phyloP scores from a whole-genome alignment of 64 coral and sea anemone genomes.

The Orbicella faveolata region DNA sequence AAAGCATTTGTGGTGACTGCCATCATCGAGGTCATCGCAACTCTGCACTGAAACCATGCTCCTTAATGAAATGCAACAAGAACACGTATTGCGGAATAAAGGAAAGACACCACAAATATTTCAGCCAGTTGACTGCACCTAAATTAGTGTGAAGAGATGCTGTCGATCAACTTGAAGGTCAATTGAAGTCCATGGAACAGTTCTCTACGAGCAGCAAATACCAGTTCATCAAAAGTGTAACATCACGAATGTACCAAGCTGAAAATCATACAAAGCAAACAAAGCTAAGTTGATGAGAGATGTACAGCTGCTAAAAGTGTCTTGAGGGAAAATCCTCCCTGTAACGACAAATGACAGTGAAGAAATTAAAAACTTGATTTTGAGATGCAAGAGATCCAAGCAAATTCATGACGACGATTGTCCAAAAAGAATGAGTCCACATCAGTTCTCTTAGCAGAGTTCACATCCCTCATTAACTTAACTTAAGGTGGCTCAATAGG shows the following conservation, averaged over 20 bases:
- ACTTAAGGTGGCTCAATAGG: no score
- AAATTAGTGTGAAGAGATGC: conserved; percentile 52
- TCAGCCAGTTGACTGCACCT: conserved; percentile 41
- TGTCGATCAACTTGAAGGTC: conserved; percentile 41
- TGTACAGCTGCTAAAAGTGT: not conserved
- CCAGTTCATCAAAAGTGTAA: conserved; percentile 46
- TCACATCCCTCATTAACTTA: no score
- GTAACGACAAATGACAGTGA: conserved; percentile 36
- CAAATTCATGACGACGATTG: not conserved
- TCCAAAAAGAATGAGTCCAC: not conserved
- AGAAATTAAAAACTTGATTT: conserved; percentile 19
- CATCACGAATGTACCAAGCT: conserved; percentile 14
- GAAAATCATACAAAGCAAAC: conserved; percentile 21
- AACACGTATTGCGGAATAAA: conserved; percentile 65
- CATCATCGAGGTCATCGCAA: conserved; percentile 44
- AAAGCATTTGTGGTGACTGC: conserved; percentile 45
- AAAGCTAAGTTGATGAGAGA: conserved; percentile 51
- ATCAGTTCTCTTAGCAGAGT: not conserved
- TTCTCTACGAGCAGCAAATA: conserved; percentile 35
- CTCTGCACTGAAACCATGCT: conserved; percentile 26
- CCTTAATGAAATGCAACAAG: conserved; percentile 45
- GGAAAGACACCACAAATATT: conserved; percentile 54
- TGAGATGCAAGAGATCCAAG: conserved; percentile 34
- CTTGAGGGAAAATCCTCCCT: conserved; percentile 40
- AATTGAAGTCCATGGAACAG: conserved; percentile 39